phyloP scores from a whole-genome alignment of 2,797 vertebrate genomes.

The Momotus momota region DNA sequence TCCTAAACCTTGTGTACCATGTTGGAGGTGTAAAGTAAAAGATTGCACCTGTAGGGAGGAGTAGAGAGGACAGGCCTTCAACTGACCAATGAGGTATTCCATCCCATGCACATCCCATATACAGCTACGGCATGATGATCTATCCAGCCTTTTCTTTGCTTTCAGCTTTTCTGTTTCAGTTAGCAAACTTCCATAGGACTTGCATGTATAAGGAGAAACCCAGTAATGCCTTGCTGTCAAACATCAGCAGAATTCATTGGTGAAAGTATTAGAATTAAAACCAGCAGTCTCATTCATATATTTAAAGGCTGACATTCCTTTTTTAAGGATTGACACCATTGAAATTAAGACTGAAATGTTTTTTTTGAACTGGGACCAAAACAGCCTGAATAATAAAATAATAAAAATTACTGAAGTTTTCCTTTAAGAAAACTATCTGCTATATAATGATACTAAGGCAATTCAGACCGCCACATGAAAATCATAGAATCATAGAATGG shows the following conservation, averaged over 20 bases:
- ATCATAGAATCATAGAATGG: background rate
- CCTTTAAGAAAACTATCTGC: background rate
- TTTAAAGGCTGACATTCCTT: background rate
- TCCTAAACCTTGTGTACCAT: too few relatives aligned
- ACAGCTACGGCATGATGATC: background rate
- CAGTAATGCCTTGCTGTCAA: background rate
- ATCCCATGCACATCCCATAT: too few relatives aligned
- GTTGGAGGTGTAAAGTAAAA: too few relatives aligned
- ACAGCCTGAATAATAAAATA: background rate
- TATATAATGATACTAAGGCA: background rate
- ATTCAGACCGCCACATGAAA: background rate
- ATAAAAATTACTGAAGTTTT: background rate
- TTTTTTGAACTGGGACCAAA: background rate
- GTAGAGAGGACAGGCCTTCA: too few relatives aligned
- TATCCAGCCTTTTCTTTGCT: background rate
- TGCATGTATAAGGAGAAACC: background rate
- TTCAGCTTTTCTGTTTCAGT: background rate
- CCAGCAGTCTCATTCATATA: background rate
- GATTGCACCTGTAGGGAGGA: too few relatives aligned
- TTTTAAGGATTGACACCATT: background rate
- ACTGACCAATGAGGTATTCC: too few relatives aligned
- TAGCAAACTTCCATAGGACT: background rate
- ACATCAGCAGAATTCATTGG: background rate
- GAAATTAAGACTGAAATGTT: background rate
- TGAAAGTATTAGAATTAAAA: background rate